Evolutionary conservation across 2,888 invertebrate genomes (phyloP).

Genomic region (Acleris laterana): DNA sequence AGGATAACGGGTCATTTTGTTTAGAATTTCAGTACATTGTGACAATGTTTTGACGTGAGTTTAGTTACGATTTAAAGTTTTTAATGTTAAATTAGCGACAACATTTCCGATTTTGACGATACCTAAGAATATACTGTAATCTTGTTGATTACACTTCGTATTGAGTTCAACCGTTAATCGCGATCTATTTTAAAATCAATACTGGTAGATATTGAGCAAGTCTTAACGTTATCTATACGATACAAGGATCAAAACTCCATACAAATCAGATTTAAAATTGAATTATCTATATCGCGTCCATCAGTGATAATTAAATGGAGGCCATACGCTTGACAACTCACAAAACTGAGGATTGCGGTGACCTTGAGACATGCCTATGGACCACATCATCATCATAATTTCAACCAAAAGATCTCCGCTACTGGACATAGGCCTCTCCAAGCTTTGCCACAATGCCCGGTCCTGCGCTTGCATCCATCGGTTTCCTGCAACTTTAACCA

Average conservation of each 20-base stretch:
- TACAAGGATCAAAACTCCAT: constrained; percentile 2
- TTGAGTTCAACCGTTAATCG: neutral
- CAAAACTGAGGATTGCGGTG: neutral
- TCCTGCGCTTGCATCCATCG: too few relatives aligned
- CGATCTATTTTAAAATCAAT: constrained; percentile 11
- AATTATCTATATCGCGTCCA: neutral
- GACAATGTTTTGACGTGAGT: too few relatives aligned
- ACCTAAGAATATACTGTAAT: neutral
- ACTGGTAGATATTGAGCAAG: neutral
- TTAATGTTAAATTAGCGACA: too few relatives aligned
- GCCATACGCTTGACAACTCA: neutral
- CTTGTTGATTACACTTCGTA: neutral
- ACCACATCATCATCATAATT: too few relatives aligned
- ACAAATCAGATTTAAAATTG: constrained; percentile 8
- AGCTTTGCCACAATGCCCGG: too few relatives aligned
- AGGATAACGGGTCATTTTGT: too few relatives aligned
- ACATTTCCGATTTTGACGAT: neutral
- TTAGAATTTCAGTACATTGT: too few relatives aligned
- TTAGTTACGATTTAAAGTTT: too few relatives aligned
- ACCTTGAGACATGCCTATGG: too few relatives aligned
- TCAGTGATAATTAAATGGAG: neutral
- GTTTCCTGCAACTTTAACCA: too few relatives aligned
- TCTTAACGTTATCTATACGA: constrained; percentile 12
- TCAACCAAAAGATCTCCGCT: too few relatives aligned
- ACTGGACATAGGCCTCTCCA: too few relatives aligned